These are phyloP conservation scores for Speoplatyrhinus poulsoni DNA, from an alignment of 2,113 vertebrate genomes.

Conservation along the genomic window DNA sequence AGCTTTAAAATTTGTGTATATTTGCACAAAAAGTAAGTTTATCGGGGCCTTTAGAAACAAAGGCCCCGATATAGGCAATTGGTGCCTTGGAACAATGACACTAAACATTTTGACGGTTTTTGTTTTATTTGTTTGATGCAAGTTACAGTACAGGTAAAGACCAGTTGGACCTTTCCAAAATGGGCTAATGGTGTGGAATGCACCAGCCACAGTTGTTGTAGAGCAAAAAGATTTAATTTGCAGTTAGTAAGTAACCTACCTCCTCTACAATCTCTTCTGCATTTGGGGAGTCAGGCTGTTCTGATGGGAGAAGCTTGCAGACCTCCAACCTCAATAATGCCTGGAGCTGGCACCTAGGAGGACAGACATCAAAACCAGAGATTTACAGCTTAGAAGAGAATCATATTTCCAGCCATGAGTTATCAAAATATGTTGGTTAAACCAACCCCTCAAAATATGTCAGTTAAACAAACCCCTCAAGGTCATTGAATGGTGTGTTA, in stretches of 20 bases:
- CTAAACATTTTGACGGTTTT: too few relatives aligned
- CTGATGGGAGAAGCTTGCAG: slow-evolving; percentile 74
- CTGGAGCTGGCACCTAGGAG: slow-evolving; percentile 87
- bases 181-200: neutral
- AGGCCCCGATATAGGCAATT: too few relatives aligned
- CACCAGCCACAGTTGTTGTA: neutral
- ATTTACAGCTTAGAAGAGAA: neutral
- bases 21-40: too few relatives aligned
- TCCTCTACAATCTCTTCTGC: slow-evolving; percentile 85
- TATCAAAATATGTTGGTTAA: slow-evolving; percentile 5
- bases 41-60: too few relatives aligned
- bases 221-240: neutral
- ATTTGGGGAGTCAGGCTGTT: slow-evolving; percentile 64
- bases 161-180: too few relatives aligned
- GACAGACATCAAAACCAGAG: neutral
- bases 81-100: too few relatives aligned
- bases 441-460: slow-evolving; percentile 1
- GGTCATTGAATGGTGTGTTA: neutral
- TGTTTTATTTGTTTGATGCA: too few relatives aligned
- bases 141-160: neutral
- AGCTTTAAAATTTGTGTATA: too few relatives aligned
- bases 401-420: neutral
- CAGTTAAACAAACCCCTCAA: neutral
- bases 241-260: slow-evolving; percentile 62
- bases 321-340: slow-evolving; percentile 86